Base-by-base conservation (phyloP, 1,140 invertebrate genomes). In the Rhagoletis pomonella region DNA sequence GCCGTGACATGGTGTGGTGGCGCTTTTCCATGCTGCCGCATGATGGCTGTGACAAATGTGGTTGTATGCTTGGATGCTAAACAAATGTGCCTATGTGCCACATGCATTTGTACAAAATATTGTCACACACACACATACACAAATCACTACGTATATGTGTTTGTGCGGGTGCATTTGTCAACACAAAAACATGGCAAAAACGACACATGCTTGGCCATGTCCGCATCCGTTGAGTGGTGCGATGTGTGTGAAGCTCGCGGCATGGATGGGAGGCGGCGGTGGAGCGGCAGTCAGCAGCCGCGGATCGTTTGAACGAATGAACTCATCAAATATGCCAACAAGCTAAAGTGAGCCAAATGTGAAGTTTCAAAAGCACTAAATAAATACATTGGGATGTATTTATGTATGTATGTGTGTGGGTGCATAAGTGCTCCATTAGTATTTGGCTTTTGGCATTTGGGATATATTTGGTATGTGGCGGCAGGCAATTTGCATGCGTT, bases 341-440 rank as follows among this genome's bases (percentile, higher is more conserved):
- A 81, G n/a, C 44, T 17, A 81, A 81, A 81, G 19, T 44, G 47
- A 81, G 73, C 73, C 73, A 81, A 81, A 81, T 81, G 73, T 81
- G 73, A 55, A 29, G 73, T 81, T 55, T 81, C 47, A 81, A 81
- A 81, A 81, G 73, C 73, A n/a, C 73, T 81, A 55, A 81, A 73
- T 73, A 73, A 73, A 73, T 29, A 29, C 29, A 29, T 29, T 29
- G 29, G 29, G 0, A 29, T 29, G 29, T 29, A 29, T 29, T 0
- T 29, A 29, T 29, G 29, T 29, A 1, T 29, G 29, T 29, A 29
- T 29, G 29, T 29, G 29, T 29, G 29, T 29, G 29, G 29, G 29
- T 29, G 29, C 29, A 29, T 29, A 29, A 29, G 29, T 29, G 29
- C 29, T 29, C 29, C 29, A 29, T 29, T 29, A 29, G 29, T 1